These are phyloP conservation scores for Mareca penelope DNA, from an alignment of 2,797 vertebrate genomes.

Conservation along the genomic window DNA sequence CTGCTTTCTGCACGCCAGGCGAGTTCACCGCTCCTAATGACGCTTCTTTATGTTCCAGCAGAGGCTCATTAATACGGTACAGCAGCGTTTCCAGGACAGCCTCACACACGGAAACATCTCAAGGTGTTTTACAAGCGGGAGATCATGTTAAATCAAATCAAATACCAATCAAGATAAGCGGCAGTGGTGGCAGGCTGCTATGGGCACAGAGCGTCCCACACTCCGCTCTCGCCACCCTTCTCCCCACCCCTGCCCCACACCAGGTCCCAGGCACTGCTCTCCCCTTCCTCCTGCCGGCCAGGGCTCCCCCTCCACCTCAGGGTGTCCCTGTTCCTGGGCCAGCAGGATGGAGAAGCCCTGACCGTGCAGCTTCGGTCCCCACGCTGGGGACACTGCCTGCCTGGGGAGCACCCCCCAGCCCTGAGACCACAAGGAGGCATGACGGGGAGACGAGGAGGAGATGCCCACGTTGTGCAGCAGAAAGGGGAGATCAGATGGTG, in stretches of 20 bases:
- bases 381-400: fast-evolving
- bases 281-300: too few relatives aligned
- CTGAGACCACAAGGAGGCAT: neutral
- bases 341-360: neutral
- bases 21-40: conserved; percentile 63
- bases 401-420: neutral
- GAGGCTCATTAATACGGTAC: conserved; percentile 62
- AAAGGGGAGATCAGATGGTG: neutral
- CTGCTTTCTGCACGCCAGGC: neutral
- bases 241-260: neutral
- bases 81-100: conserved; percentile 61
- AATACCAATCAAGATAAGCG: conserved; percentile 66
- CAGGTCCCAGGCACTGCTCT: neutral
- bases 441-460: neutral
- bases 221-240: neutral
- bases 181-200: neutral
- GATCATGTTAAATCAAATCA: conserved; percentile 71
- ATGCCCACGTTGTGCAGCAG: neutral
- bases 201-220: neutral
- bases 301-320: neutral
- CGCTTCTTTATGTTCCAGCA: conserved; percentile 56
- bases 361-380: neutral
- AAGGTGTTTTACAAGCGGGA: conserved; percentile 68
- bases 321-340: neutral
- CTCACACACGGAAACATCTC: conserved; percentile 59